Conservation (phyloP, 1,140 invertebrate species). For the Eulimnadia texana region DNA sequence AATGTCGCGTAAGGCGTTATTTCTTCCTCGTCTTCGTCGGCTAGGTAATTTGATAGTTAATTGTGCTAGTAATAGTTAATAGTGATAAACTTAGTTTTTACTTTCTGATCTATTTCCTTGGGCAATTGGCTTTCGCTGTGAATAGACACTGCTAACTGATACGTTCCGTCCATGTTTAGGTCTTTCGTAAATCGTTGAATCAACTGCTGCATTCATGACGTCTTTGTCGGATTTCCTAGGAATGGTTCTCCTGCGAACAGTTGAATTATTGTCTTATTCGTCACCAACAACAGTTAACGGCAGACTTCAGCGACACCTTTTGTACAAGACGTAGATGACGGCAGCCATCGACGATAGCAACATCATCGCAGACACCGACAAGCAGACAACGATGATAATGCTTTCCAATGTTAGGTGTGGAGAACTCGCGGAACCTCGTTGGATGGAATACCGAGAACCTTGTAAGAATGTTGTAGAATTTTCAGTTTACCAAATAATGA, state of each 20-base stretch:
- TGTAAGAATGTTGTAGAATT: too few species aligned
- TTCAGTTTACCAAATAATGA: too few species aligned
- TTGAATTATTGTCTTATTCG: not conserved
- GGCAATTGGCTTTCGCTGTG: not conserved
- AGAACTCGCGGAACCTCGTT: too few species aligned
- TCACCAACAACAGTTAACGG: not conserved
- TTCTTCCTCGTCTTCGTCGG: slow-evolving; percentile 6
- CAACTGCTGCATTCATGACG: not conserved
- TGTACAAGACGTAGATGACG: slow-evolving; percentile 1
- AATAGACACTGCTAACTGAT: not conserved
- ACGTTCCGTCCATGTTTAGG: not conserved
- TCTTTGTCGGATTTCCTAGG: not conserved
- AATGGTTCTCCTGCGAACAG: not conserved
- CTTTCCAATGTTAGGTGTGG: slow-evolving; percentile 1
- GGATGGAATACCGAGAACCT: too few species aligned
- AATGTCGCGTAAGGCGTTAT: slow-evolving; percentile 15
- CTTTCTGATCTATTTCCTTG: too few species aligned
- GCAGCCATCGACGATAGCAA: not conserved
- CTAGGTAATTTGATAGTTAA: not conserved
- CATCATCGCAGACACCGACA: slow-evolving; percentile 6
- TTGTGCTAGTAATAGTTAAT: not conserved
- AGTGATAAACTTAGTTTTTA: too few species aligned
- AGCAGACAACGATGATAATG: not conserved
- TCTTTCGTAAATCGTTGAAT: not conserved
- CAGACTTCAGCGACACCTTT: not conserved